Evolutionary conservation across 2,797 vertebrate species (phyloP).

Genomic region (Tamandua tetradactyla): DNA sequence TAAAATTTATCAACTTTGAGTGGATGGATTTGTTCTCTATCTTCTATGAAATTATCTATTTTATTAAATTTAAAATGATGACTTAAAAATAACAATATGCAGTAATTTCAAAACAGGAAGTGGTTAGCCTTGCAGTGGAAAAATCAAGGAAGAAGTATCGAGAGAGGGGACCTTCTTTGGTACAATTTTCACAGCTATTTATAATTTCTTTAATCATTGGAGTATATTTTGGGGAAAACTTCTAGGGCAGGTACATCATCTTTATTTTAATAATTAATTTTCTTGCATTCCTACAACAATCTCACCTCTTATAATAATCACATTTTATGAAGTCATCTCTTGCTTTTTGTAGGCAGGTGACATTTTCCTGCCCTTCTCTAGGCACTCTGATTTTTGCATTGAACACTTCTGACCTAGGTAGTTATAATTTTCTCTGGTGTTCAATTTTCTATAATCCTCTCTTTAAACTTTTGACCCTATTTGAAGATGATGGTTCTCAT

Average conservation of each 20-base stretch:
- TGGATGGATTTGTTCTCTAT: too few relatives aligned
- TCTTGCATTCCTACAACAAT: constrained; percentile 23
- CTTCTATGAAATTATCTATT: too few relatives aligned
- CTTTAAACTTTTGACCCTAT: constrained; percentile 68
- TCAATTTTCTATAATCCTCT: constrained; percentile 69
- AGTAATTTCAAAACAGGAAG: neutral
- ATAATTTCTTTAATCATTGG: constrained; percentile 50
- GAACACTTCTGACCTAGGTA: constrained; percentile 46
- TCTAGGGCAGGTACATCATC: neutral
- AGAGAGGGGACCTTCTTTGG: neutral
- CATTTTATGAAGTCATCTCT: constrained; percentile 37
- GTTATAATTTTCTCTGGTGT: constrained; percentile 48
- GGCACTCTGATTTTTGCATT: constrained; percentile 38
- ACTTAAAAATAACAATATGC: neutral
- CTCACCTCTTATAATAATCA: constrained; percentile 33
- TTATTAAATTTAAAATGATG: too few relatives aligned
- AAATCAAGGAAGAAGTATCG: neutral
- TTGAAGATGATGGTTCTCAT: constrained; percentile 35
- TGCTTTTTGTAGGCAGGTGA: constrained; percentile 33
- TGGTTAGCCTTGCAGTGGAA: neutral
- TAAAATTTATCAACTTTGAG: too few relatives aligned
- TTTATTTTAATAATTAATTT: constrained; percentile 51
- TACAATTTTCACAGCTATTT: neutral
- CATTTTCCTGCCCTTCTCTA: constrained; percentile 39
- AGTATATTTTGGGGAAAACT: neutral